Evolutionary conservation across 2,797 vertebrate species (phyloP).

Genomic region (Gadopsis bispinosus): DNA sequence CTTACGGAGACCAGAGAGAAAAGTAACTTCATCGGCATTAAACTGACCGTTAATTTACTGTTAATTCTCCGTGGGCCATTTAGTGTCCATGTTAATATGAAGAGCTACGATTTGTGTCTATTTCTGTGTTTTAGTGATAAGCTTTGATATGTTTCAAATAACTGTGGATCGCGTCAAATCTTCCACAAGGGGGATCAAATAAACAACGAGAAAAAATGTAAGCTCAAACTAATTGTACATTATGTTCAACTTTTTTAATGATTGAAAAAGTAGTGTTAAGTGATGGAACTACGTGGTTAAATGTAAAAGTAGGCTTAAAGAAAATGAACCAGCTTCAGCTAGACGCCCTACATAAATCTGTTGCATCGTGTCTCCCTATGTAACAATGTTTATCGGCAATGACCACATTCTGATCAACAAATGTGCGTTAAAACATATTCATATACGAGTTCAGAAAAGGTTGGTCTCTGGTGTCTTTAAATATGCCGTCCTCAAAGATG

Average conservation of each 20-base stretch:
- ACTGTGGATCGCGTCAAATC: not conserved
- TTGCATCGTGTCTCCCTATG: not conserved
- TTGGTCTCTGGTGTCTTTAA: constrained; percentile 8
- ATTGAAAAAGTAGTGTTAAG: not conserved
- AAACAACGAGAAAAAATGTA: not conserved
- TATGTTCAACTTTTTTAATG: not conserved
- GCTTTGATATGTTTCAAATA: not conserved
- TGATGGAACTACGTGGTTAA: not conserved
- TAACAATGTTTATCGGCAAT: not conserved
- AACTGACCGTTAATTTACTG: constrained; percentile 19
- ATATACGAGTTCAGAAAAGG: not conserved
- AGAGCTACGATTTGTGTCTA: too few species aligned
- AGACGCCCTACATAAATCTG: not conserved
- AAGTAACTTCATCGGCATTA: constrained; percentile 14
- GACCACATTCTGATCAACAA: not conserved
- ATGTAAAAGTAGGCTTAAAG: not conserved
- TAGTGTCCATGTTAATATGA: not conserved
- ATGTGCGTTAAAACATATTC: not conserved
- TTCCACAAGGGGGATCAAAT: not conserved
- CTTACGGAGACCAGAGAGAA: constrained; percentile 21
- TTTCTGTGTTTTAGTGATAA: not conserved
- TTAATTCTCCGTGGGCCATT: not conserved
- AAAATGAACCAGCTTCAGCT: not conserved
- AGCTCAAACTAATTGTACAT: not conserved
- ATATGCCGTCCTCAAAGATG: constrained; percentile 18